Evolutionary conservation across 2,888 invertebrate genomes (phyloP), one percentile per base, ranked within the genome.

Genomic region (Caradrina kadenii): DNA sequence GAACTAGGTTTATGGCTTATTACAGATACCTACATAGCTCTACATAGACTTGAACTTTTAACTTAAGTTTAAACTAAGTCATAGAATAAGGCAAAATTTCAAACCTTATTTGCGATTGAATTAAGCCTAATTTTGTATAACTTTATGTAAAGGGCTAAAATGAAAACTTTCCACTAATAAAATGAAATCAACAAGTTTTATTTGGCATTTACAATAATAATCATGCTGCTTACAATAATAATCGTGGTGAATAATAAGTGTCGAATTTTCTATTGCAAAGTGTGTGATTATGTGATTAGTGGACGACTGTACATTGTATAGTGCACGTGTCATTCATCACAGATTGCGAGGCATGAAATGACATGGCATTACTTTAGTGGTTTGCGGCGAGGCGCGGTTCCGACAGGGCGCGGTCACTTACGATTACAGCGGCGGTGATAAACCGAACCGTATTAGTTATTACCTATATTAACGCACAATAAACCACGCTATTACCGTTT

Each of bases 391-490:
- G 88, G 90, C 86, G 89, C 89, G 93, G 86, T 77, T 66, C 83
- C 82, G 92, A 88, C 91, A 78, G 89, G 92, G 90, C 85, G 94
- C 86, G 93, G 93, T 92, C 89, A 91, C 89, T 91, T 89, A 87
- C 89, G 86, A 89, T 89, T 88, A 88, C 86, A 81, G 84, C 82
- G 79, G 87, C 76, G 83, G 85, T 89, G 84, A 75, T 86, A 83
- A 86, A 85, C 82, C 74, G 55, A 79, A 79, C 84, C 81, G 78
- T 85, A 88, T 88, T 88, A 85, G 83, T 86, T 86, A 89, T 87
- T 86, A 84, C 86, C 83, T 84, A 85, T 83, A 84, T 86, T 83
- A 84, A 83, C 79, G 81, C 75, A 72, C 62, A 80, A 83, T 87
- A 85, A 85, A 84, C 73, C 73, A 66, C 60, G 63, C 56, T 63